Evolutionary conservation across 1,140 invertebrate genomes (phyloP).

Genomic region (Stegodyphus mimosarum): DNA sequence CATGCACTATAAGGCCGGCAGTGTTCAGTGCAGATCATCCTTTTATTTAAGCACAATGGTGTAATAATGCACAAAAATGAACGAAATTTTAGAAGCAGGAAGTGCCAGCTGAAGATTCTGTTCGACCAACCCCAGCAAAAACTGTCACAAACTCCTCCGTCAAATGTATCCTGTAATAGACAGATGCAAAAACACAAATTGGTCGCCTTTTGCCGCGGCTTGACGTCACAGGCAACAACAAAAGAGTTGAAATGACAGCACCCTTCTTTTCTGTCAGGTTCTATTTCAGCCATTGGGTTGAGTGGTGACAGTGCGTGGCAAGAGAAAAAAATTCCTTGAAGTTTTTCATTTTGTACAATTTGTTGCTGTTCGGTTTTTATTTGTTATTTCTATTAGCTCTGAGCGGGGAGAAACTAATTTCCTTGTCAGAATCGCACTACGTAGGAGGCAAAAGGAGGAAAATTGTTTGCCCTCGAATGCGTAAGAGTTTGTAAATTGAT

Average conservation of each 20-base stretch:
- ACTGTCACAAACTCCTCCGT: constrained; percentile 18
- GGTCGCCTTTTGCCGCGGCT: constrained; percentile 12
- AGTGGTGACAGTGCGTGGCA: constrained; percentile 38
- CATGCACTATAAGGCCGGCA: too few species aligned
- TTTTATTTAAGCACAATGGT: too few species aligned
- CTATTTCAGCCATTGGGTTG: constrained; percentile 28
- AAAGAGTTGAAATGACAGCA: constrained; percentile 41
- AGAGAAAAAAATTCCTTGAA: constrained; percentile 8
- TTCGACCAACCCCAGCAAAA: not conserved
- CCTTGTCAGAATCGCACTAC: constrained; percentile 6
- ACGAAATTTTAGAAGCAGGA: too few species aligned
- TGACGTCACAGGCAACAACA: not conserved
- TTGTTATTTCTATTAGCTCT: not conserved
- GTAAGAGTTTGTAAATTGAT: too few species aligned
- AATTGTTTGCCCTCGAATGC: not conserved
- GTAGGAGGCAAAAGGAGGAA: not conserved
- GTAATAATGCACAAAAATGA: too few species aligned
- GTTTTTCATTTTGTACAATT: constrained; percentile 7
- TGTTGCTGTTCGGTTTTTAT: not conserved
- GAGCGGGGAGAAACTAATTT: constrained; percentile 23
- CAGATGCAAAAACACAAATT: constrained; percentile 22
- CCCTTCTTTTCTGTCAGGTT: constrained; percentile 38
- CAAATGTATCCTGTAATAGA: constrained; percentile 14
- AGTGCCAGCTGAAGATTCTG: too few species aligned
- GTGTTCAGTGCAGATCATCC: too few species aligned